Evolutionary conservation across 2,888 invertebrate species (phyloP).

Genomic region (Lasioglossum oenotherae): DNA sequence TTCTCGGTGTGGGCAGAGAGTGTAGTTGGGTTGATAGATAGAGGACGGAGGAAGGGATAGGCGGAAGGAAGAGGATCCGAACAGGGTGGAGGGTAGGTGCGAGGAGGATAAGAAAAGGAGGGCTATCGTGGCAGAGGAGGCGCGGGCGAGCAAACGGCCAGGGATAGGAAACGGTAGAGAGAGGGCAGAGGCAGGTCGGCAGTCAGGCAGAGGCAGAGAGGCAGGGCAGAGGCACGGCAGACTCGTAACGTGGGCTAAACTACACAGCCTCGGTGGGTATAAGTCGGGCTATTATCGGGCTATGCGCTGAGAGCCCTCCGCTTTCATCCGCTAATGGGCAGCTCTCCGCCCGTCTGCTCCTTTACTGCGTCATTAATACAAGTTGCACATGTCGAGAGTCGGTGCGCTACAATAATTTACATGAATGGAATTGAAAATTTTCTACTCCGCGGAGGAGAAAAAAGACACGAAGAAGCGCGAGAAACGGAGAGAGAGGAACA

Average conservation of each 20-base stretch:
- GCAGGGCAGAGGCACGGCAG: constrained; percentile 70
- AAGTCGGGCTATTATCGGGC: constrained; percentile 85
- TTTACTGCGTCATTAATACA: constrained; percentile 84
- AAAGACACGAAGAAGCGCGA: constrained; percentile 75
- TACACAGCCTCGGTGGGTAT: constrained; percentile 82
- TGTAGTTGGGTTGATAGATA: constrained; percentile 22
- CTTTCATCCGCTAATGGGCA: constrained; percentile 85
- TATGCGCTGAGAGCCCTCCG: constrained; percentile 83
- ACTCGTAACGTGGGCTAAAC: constrained; percentile 82
- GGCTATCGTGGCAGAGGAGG: constrained; percentile 66
- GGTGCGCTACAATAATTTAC: constrained; percentile 84
- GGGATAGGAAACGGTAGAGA: constrained; percentile 61
- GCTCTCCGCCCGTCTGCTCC: constrained; percentile 84
- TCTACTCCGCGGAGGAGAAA: constrained; percentile 82
- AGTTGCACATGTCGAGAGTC: constrained; percentile 84
- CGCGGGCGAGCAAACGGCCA: constrained; percentile 79
- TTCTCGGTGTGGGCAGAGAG: background rate
- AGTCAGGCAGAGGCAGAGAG: constrained; percentile 68
- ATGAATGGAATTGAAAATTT: constrained; percentile 85
- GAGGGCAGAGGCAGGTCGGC: constrained; percentile 54
- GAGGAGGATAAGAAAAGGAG: constrained; percentile 56
- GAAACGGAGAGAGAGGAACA: constrained; percentile 49
- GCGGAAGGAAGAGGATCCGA: background rate
- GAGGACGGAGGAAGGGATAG: constrained; percentile 3
- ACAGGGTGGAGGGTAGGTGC: constrained; percentile 40